These are phyloP conservation scores for Actinostola sp. DNA, from an alignment of 92 coral and sea anemone genomes.

Conservation along the genomic window DNA sequence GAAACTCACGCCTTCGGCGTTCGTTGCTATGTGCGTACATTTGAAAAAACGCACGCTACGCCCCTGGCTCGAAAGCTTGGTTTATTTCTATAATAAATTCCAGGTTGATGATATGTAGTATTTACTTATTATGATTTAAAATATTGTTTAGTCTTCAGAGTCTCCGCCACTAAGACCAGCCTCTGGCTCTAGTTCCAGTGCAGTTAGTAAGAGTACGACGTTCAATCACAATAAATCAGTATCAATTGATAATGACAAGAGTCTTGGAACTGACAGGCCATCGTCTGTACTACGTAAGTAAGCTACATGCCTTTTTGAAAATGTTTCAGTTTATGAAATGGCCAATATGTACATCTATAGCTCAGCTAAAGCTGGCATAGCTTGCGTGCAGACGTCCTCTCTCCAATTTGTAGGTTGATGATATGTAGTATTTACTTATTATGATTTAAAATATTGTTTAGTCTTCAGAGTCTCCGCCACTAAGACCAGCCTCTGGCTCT, in stretches of 20 bases:
- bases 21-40: too few relatives aligned
- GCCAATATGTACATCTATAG: too few relatives aligned
- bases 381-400: background rate
- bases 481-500: conserved; percentile 67
- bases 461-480: conserved; percentile 44
- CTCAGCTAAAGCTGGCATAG: too few relatives aligned
- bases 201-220: conserved; percentile 35
- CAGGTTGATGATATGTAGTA: background rate
- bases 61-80: too few relatives aligned
- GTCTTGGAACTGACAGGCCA: conserved; percentile 33
- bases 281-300: conserved; percentile 71
- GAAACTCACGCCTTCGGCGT: too few relatives aligned
- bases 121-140: background rate
- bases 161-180: conserved; percentile 50
- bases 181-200: conserved; percentile 51
- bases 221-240: conserved; percentile 55
- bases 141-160: conserved; percentile 34
- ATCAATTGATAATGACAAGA: conserved; percentile 54
- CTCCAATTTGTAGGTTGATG: too few relatives aligned
- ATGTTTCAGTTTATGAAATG: too few relatives aligned
- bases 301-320: too few relatives aligned
- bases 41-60: too few relatives aligned
- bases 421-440: background rate
- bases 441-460: background rate
- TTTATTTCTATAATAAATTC: background rate